Base-by-base conservation (phyloP, 2,888 invertebrate species). In the Trissonchulus latispiculum region DNA sequence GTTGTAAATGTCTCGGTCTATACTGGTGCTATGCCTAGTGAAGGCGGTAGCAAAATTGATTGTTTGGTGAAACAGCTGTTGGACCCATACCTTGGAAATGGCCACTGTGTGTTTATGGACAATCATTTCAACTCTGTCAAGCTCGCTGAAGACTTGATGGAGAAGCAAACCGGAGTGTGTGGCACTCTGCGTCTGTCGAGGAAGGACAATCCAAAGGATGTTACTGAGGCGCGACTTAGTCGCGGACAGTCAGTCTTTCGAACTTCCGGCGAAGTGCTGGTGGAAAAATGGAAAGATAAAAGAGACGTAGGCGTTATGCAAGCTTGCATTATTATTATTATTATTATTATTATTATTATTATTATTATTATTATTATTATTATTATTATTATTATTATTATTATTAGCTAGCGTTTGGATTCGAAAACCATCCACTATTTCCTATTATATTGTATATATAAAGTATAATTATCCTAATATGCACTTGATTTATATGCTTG, bases 61-160 rank as follows among this genome's bases (percentile, higher is more conserved):
- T 8, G 8, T 64, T 28, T 64, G 29, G 64, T 64, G 8, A 64
- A 28, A 29, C 29, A 64, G 33, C 64, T 64, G 8, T 33, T 64
- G 33, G 31, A 64, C 18, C 64, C 64, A 28, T 64, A 18, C 28
- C 31, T 64, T 15, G 64, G 64, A 15, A 64, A 64, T n/a, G 64
- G 64, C 8, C 64, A 64, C 28, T 33, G 33, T n/a, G 64, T 64
- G 28, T 68, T 36, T 36, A 68, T 68, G 69, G 69, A 68, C 8
- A 68, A 68, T 68, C 36, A 36, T 36, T 68, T 36, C 36, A 68
- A 68, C 36, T 68, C 36, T 35, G 69, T 68, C 33, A 31, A 33
- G 8, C 69, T 68, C 23, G 33, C 64, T 31, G 64, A 64, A n/a
- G 28, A 33, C 33, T 33, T 64, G 33, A 8, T 64, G 8, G 64